Base-by-base conservation (phyloP, 2,113 vertebrate species). In the Dascyllus trimaculatus region DNA sequence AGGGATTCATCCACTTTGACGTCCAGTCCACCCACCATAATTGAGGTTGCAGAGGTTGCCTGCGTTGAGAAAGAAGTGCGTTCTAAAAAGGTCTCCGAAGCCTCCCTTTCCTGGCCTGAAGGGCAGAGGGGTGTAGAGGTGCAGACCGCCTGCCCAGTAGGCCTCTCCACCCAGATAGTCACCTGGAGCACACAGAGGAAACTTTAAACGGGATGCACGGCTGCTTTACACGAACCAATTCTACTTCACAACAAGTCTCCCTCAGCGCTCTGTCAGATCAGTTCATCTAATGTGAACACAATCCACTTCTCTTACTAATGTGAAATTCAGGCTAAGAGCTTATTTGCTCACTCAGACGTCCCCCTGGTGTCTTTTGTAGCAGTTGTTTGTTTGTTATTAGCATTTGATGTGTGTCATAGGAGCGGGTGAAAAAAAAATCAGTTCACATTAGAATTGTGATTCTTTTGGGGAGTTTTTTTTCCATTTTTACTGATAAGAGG, bases 1-100 rank as follows among this genome's bases (percentile, higher is more conserved):
- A 45, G 43, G 9, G 24, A 43, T 25, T 22, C 21, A 29, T 60
- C 32, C n/a, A 13, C 2, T 22, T 2, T 29, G 9, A 10, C 1
- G 1, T 53, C n/a, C 4, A 25, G 18, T 15, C 4, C 10, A 58
- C 92, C 86, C 68, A 99, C 98, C 97, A 0, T 99, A 99, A 92
- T 98, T 96, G 79, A 99, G 96, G 85, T 97, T 98, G 93, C 98
- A 99, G 77, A 99, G 96, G 86, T 99, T 99, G n/a, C 98, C 98
- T 0, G 98, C 98, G 9, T 99, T 99, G 67, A 99, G 96, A 75
- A 99, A 99, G 78, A 99, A 99, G 80, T 99, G 98, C 0, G 96
- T 99, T 59, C 97, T 92, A 87, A 99, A 99, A 22, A 99, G 96
- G 62, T 99, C 98, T 24, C 96, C 97, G 3, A 99, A 97, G 48